phyloP scores from a whole-genome alignment of 2,888 invertebrate species.

The Papilio protenor region DNA sequence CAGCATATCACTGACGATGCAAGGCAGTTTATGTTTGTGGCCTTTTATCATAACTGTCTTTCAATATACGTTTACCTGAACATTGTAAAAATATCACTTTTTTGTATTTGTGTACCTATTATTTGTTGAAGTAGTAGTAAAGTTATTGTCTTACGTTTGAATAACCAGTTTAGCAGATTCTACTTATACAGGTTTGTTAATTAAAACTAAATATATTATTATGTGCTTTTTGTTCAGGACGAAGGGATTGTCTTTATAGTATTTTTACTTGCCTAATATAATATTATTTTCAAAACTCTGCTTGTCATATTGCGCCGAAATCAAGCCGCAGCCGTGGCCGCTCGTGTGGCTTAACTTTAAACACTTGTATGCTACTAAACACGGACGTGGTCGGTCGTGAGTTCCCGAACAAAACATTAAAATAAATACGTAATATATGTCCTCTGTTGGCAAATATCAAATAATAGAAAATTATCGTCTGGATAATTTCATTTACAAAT shows the following conservation, averaged over 20 bases:
- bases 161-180: no score
- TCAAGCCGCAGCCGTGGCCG: not conserved
- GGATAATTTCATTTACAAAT: constrained; percentile 12
- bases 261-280: not conserved
- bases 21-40: no score
- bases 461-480: constrained; percentile 1
- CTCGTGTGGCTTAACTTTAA: not conserved
- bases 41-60: not conserved
- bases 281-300: not conserved
- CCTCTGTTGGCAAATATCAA: not conserved
- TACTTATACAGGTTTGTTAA: no score
- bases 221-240: not conserved
- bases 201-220: no score
- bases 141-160: not conserved
- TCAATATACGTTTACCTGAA: not conserved
- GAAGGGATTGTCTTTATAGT: not conserved
- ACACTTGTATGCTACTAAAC: not conserved
- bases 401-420: not conserved
- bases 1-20: not conserved
- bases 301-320: not conserved
- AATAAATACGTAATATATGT: not conserved
- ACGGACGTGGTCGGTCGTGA: not conserved
- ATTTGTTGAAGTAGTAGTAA: not conserved
- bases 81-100: not conserved
- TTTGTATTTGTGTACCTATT: no score